These are phyloP conservation scores for Pristionchus arcanus DNA, from an alignment of 2,888 invertebrate genomes.

Conservation along the genomic window DNA sequence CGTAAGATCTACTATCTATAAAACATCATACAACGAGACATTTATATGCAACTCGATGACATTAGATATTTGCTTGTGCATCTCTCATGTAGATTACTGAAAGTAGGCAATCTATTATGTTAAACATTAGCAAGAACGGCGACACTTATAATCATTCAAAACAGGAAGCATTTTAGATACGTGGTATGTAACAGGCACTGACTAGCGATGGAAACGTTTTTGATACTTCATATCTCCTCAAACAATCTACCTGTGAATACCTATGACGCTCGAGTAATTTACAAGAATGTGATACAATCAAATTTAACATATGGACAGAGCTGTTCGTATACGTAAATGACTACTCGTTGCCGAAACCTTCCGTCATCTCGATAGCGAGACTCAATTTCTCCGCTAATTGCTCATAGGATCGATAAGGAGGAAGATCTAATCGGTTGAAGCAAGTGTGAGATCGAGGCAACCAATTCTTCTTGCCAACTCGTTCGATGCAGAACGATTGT, in stretches of 20 bases:
- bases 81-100: constrained; percentile 34
- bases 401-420: constrained; percentile 98
- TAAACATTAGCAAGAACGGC: neutral
- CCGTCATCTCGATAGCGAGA: constrained; percentile 78
- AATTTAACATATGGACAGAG: neutral
- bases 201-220: constrained; percentile 19
- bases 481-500: constrained; percentile 96
- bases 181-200: neutral
- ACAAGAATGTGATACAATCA: neutral
- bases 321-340: neutral
- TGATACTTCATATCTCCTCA: neutral
- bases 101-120: constrained; percentile 16
- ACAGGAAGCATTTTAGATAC: constrained; percentile 27
- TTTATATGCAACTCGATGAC: neutral
- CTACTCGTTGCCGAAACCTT: constrained; percentile 78
- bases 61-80: neutral
- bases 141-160: constrained; percentile 10
- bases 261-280: neutral
- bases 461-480: constrained; percentile 98
- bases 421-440: constrained; percentile 97
- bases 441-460: constrained; percentile 98
- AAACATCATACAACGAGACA: constrained; percentile 38
- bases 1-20: constrained; percentile 49
- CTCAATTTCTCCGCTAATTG: constrained; percentile 97
- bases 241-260: too few species aligned